Evolutionary conservation across 2,888 invertebrate species (phyloP).

Genomic region (Drosophila falleni): DNA sequence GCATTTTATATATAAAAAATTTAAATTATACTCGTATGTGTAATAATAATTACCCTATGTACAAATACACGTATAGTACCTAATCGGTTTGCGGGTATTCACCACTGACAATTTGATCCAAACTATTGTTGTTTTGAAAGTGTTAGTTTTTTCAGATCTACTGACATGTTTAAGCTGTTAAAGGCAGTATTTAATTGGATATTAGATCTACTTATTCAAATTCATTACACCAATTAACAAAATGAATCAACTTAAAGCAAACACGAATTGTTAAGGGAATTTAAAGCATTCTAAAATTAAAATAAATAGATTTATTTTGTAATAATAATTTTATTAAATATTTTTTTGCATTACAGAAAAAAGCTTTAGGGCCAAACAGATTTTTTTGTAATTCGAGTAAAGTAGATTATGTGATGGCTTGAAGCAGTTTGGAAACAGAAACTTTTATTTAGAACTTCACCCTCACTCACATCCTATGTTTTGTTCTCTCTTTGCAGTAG

Average conservation of each 20-base stretch:
- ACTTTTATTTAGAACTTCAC: slow-evolving; percentile 17
- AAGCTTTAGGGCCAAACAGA: background rate
- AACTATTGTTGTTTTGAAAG: background rate
- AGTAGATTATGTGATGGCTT: background rate
- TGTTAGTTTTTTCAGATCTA: background rate
- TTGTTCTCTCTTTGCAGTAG: slow-evolving; percentile 64
- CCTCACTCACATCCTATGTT: background rate
- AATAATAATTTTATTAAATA: background rate
- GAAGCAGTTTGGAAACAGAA: slow-evolving; percentile 7
- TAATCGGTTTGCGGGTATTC: background rate
- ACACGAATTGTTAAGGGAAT: background rate
- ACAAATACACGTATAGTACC: background rate
- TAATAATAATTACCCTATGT: background rate
- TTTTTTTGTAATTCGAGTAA: background rate
- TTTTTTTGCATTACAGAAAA: background rate
- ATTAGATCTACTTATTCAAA: background rate
- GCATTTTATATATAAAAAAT: background rate
- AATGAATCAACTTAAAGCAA: background rate
- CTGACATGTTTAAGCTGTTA: background rate
- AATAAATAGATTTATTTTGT: background rate
- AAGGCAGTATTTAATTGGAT: background rate
- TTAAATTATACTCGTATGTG: background rate
- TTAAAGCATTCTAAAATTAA: background rate
- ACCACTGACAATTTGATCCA: background rate
- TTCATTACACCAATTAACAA: background rate